Conservation (phyloP, 2,797 vertebrate genomes). For the Holocentrus rufus region DNA sequence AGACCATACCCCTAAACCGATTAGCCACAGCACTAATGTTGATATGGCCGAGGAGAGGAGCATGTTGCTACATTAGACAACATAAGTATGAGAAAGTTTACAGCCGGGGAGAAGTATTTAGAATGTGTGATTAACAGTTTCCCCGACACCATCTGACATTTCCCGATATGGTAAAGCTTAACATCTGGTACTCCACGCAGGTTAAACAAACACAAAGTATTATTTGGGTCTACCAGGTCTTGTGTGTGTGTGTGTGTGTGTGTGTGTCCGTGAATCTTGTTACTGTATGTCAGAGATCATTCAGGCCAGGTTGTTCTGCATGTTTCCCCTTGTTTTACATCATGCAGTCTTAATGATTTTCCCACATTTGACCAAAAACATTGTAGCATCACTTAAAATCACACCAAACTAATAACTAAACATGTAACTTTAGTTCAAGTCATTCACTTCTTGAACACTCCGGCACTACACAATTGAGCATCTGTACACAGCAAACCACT, state of each 20-base stretch:
- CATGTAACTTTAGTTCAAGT: no score
- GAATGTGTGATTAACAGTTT: slow-evolving; percentile 6
- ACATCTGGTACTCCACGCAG: background rate
- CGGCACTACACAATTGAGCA: background rate
- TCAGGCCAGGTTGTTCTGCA: no score
- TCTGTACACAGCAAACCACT: background rate
- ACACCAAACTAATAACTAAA: no score
- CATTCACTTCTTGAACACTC: background rate
- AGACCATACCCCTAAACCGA: slow-evolving; percentile 4
- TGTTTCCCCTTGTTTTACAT: no score
- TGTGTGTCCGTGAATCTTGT: background rate
- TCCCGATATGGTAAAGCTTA: slow-evolving; percentile 12
- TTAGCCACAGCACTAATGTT: background rate
- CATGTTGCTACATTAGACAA: no score
- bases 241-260: background rate
- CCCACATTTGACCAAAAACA: no score
- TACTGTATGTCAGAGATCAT: no score
- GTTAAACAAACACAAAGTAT: background rate
- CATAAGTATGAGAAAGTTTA: background rate
- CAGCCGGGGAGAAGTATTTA: background rate
- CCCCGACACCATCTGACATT: background rate
- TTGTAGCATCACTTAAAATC: no score
- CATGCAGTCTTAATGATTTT: no score
- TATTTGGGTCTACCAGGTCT: background rate
- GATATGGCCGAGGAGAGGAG: background rate